Percentiles rank a stretch among this genome's conserved stretches.
These are phyloP conservation scores for Antedon mediterranea DNA, from an alignment of 53 echinoderm and acorn worm species.

Conservation along the genomic window DNA sequence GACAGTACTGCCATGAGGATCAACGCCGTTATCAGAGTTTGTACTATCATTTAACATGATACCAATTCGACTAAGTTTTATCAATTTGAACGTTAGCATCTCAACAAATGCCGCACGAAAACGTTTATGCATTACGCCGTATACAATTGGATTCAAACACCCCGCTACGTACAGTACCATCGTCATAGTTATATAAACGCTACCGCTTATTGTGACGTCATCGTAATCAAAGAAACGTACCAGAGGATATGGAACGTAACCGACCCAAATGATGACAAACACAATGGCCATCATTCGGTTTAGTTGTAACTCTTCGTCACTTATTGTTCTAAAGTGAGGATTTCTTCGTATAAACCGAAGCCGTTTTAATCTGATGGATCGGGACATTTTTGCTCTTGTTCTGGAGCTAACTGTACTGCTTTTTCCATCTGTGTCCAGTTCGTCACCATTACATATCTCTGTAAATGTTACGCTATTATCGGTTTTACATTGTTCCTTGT, in stretches of 20 bases:
- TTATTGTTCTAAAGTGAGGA: neutral
- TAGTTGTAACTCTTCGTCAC: conserved; percentile 15
- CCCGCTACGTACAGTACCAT: conserved; percentile 18
- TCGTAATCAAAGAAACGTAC: conserved; percentile 10
- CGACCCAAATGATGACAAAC: conserved; percentile 20
- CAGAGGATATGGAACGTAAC: conserved; percentile 24
- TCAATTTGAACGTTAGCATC: conserved; percentile 20
- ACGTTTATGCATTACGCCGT: conserved; percentile 27
- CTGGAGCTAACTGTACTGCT: no score
- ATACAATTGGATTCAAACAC: conserved; percentile 24
- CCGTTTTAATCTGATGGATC: conserved; percentile 2
- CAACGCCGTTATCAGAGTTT: neutral
- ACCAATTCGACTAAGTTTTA: neutral
- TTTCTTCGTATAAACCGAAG: neutral
- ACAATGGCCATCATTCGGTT: conserved; percentile 31
- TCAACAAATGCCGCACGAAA: conserved; percentile 25
- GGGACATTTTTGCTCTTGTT: no score
- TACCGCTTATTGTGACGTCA: conserved; percentile 15
- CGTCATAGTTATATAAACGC: conserved; percentile 21
- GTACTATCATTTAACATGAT: neutral
- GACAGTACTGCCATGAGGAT: neutral
- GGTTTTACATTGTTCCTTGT: no score
- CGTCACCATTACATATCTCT: neutral
- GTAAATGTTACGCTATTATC: neutral
- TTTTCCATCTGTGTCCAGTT: no score